A percentile compares a stretch with the other conserved stretches of the same genome.
Conservation (phyloP, 37 sponge, comb jelly and placozoan genomes). For the Crambe crambe region DNA sequence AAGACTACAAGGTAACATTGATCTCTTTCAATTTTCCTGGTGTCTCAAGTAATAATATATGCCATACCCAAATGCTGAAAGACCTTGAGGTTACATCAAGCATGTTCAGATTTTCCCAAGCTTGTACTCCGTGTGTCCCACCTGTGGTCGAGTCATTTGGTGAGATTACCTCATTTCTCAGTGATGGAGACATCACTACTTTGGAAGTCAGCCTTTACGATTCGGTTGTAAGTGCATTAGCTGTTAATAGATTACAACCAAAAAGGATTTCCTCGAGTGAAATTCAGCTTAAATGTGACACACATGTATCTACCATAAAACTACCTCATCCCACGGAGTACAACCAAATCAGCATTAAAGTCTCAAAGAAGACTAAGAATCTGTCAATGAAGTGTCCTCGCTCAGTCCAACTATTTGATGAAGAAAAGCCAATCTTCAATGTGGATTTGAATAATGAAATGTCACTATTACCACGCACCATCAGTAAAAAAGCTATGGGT, state of each 20-base stretch:
- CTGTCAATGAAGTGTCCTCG: neutral
- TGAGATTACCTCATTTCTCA: constrained; percentile 3
- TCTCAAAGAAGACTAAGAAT: neutral
- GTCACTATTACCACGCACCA: neutral
- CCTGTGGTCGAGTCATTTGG: too few species aligned
- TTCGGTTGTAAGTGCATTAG: neutral
- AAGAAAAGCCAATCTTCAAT: neutral
- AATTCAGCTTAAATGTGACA: constrained; percentile 2
- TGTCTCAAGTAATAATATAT: neutral
- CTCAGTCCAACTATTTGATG: neutral
- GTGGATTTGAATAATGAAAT: neutral
- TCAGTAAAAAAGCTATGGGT: too few species aligned
- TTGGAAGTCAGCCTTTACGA: neutral
- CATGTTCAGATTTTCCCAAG: too few species aligned
- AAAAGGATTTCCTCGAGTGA: neutral
- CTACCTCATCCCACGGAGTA: constrained; percentile 4
- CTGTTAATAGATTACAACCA: neutral
- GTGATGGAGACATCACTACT: constrained; percentile 5
- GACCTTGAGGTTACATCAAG: too few species aligned
- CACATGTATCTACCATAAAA: neutral
- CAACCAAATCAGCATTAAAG: neutral
- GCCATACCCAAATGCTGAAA: neutral
- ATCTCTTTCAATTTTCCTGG: neutral
- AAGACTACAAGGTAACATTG: constrained; percentile 1
- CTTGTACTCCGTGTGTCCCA: too few species aligned